Evolutionary conservation across 2,113 vertebrate genomes (phyloP).

Genomic region (Phoenicopterus ruber): DNA sequence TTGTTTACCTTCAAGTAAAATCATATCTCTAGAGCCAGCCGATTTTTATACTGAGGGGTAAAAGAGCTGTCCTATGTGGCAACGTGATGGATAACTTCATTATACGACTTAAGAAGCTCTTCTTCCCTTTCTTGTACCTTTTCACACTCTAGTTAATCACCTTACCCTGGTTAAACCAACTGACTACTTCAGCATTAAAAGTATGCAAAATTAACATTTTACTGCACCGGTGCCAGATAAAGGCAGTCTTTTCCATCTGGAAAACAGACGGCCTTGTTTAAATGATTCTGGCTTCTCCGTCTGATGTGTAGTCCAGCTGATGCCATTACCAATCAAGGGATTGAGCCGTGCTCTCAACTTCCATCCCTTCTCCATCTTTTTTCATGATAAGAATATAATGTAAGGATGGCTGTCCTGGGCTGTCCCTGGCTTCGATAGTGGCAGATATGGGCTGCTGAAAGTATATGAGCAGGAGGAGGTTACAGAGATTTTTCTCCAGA

Average conservation of each 20-base stretch:
- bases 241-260: background rate
- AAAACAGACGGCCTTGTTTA: background rate
- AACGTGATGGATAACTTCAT: slow-evolving; percentile 49
- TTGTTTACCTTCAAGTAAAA: slow-evolving; percentile 54
- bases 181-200: background rate
- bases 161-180: background rate
- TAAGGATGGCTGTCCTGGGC: background rate
- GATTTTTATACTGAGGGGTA: slow-evolving; percentile 13
- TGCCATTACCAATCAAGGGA: background rate
- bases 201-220: slow-evolving; percentile 2
- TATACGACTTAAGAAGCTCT: slow-evolving; percentile 33
- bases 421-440: background rate
- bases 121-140: slow-evolving; percentile 61
- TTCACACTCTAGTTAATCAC: slow-evolving; percentile 32
- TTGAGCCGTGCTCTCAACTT: background rate
- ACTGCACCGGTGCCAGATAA: background rate
- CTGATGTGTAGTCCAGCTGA: background rate
- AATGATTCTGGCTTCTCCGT: background rate
- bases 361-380: background rate
- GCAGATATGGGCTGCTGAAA: background rate
- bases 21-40: slow-evolving; percentile 8
- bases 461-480: background rate
- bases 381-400: background rate
- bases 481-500: background rate
- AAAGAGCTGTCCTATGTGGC: slow-evolving; percentile 7